A percentile compares a stretch with the other conserved stretches of the same genome.
phyloP scores from a whole-genome alignment of 2,888 invertebrate genomes.

The Xanthia icteritia region DNA sequence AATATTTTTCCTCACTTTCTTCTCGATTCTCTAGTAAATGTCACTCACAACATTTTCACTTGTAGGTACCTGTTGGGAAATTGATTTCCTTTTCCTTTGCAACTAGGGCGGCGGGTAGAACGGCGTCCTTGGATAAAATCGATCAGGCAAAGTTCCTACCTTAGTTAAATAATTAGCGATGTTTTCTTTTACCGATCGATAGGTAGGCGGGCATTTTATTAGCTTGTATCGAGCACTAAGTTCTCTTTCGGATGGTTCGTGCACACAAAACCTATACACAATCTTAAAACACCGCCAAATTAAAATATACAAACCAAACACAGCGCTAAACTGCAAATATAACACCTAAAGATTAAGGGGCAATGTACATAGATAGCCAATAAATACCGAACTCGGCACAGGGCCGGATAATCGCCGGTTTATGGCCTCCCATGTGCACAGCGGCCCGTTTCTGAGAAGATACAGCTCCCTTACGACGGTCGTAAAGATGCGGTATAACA shows the following conservation, averaged over 20 bases:
- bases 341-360: slow-evolving; percentile 61
- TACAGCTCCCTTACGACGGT: slow-evolving; percentile 83
- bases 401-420: slow-evolving; percentile 84
- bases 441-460: slow-evolving; percentile 85
- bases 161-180: background rate
- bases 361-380: slow-evolving; percentile 65
- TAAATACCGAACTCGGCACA: slow-evolving; percentile 69
- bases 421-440: slow-evolving; percentile 86
- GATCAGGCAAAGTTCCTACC: background rate
- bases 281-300: slow-evolving; percentile 15
- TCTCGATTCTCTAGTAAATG: background rate
- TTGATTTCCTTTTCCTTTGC: background rate
- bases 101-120: background rate
- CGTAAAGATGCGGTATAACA: slow-evolving; percentile 88
- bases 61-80: background rate
- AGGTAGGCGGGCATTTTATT: too few relatives aligned
- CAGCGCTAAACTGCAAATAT: slow-evolving; percentile 57
- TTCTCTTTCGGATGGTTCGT: background rate
- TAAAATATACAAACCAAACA: slow-evolving; percentile 23
- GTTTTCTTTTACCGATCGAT: background rate
- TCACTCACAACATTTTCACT: background rate
- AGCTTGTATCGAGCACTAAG: too few relatives aligned
- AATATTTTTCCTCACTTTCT: background rate
- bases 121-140: background rate
- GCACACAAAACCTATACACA: background rate